Evolutionary conservation across 2,113 vertebrate genomes (phyloP).

Genomic region (Acanthisitta chloris): DNA sequence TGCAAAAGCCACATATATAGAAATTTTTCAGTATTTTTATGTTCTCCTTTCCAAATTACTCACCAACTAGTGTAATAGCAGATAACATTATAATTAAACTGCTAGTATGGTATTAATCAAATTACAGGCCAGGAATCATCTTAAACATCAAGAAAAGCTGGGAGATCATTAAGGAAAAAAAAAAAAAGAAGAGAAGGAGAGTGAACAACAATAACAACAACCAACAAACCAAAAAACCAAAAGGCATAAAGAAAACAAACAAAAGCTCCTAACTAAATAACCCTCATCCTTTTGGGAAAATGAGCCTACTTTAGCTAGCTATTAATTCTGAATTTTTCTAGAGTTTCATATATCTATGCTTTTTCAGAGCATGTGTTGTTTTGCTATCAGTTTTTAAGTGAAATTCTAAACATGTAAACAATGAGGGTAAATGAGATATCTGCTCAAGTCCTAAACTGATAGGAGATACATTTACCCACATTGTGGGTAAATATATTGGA

Average conservation of each 20-base stretch:
- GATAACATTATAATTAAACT: not conserved
- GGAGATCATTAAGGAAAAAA: fast-evolving
- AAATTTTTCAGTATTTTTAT: not conserved
- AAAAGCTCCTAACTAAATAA: not conserved
- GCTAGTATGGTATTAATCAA: not conserved
- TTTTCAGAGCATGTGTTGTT: not conserved
- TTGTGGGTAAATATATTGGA: not conserved
- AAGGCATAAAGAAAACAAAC: not conserved
- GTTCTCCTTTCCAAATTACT: not conserved
- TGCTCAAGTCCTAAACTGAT: not conserved
- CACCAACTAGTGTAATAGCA: not conserved
- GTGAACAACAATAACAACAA: not conserved
- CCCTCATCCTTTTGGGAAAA: not conserved
- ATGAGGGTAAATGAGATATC: not conserved
- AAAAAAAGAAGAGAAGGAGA: not conserved
- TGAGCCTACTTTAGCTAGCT: not conserved
- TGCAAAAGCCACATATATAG: not conserved
- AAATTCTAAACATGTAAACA: not conserved
- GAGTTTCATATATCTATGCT: fast-evolving
- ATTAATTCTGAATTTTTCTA: not conserved
- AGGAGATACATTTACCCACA: not conserved
- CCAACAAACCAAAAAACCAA: not conserved
- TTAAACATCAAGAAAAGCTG: not conserved
- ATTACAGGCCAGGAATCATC: not conserved
- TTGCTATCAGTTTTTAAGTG: not conserved